Percentiles rank a stretch among this genome's conserved stretches.
phyloP scores from a whole-genome alignment of 2,113 vertebrate species.

The Panthera tigris region DNA sequence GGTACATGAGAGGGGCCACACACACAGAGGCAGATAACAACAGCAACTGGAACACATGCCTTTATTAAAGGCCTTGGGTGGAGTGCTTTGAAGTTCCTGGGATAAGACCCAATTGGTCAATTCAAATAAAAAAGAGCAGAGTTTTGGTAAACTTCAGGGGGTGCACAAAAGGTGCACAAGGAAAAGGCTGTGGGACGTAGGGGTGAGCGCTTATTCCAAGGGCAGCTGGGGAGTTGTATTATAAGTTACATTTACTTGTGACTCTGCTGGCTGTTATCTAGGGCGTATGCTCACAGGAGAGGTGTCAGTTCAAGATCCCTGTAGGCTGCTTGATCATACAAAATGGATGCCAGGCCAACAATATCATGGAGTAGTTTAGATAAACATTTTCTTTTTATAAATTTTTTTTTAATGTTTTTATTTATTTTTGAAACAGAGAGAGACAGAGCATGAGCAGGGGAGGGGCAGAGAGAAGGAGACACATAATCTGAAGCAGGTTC shows the following conservation, averaged over 20 bases:
- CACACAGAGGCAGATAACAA: background rate
- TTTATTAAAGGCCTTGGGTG: background rate
- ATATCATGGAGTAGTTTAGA: background rate
- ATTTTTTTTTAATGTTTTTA: too few relatives aligned
- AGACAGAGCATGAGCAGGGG: too few relatives aligned
- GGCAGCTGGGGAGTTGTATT: background rate
- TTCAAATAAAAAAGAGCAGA: background rate
- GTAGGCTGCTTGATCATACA: background rate
- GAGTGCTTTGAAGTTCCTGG: background rate
- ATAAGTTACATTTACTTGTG: background rate
- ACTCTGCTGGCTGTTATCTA: background rate
- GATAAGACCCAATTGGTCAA: background rate
- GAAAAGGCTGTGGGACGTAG: background rate
- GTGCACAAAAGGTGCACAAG: background rate
- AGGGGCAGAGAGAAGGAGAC: too few relatives aligned
- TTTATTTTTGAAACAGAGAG: too few relatives aligned
- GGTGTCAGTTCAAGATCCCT: background rate
- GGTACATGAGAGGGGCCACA: background rate
- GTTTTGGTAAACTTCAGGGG: background rate
- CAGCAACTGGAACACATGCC: background rate
- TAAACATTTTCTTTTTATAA: background rate
- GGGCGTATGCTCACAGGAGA: background rate
- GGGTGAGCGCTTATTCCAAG: background rate
- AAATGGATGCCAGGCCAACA: background rate
- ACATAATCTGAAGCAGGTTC: too few relatives aligned